phyloP scores from a whole-genome alignment of 2,888 invertebrate species.

The Papilio elwesi region DNA sequence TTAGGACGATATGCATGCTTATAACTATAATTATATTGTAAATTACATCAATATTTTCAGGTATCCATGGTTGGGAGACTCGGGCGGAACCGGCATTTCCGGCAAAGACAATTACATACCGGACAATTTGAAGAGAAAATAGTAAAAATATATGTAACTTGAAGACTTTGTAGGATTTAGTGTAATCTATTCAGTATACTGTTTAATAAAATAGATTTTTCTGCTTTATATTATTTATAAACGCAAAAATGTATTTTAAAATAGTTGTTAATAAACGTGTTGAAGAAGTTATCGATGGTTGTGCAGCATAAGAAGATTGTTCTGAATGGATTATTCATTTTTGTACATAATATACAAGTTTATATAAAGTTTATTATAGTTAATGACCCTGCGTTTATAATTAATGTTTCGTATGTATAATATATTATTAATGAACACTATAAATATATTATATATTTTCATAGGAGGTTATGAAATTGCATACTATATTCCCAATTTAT shows the following conservation, averaged over 20 bases:
- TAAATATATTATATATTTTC: constrained; percentile 1
- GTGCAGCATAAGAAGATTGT: constrained; percentile 3
- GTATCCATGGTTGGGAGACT: constrained; percentile 95
- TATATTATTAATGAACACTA: not conserved
- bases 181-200: constrained; percentile 42
- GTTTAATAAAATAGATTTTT: constrained; percentile 36
- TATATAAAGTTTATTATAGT: constrained; percentile 11
- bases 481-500: not conserved
- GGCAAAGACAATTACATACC: constrained; percentile 92
- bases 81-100: constrained; percentile 91
- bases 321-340: constrained; percentile 29
- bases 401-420: not conserved
- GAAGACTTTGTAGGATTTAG: constrained; percentile 35
- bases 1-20: too few relatives aligned
- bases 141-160: constrained; percentile 47
- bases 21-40: not conserved
- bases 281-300: constrained; percentile 31
- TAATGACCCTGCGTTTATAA: constrained; percentile 12
- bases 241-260: constrained; percentile 21
- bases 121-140: constrained; percentile 84
- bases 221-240: constrained; percentile 19
- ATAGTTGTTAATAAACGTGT: constrained; percentile 5
- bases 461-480: not conserved
- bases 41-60: constrained; percentile 32
- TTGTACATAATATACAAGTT: constrained; percentile 34